These are phyloP conservation scores for Carassius auratus DNA, from an alignment of 2,113 vertebrate genomes.

Conservation along the genomic window DNA sequence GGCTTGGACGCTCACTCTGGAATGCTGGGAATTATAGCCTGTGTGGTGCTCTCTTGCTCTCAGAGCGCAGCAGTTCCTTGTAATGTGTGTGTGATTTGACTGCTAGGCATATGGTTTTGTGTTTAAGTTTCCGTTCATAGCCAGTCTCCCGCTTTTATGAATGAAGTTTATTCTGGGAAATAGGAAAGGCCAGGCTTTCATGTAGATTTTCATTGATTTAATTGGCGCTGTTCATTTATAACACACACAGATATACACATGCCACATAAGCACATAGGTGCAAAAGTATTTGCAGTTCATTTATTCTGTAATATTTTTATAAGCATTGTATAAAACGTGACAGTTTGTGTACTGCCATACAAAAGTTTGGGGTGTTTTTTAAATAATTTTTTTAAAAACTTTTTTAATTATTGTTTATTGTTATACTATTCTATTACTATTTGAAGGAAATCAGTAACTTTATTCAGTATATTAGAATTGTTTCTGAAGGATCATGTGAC, in stretches of 20 bases:
- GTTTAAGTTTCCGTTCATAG: slow-evolving; percentile 67
- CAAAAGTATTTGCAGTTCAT: not conserved
- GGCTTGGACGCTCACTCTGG: slow-evolving; percentile 75
- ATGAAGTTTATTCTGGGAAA: slow-evolving; percentile 67
- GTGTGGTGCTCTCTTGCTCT: slow-evolving; percentile 61
- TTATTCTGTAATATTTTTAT: not conserved
- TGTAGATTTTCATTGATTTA: slow-evolving; percentile 43
- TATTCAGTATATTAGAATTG: not conserved
- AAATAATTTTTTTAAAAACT: not conserved
- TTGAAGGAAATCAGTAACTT: not conserved
- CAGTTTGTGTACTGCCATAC: too few relatives aligned
- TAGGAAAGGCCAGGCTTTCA: slow-evolving; percentile 59
- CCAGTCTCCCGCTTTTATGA: slow-evolving; percentile 69
- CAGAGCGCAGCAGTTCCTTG: slow-evolving; percentile 47
- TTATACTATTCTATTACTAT: not conserved
- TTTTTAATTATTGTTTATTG: not conserved
- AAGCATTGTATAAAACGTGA: not conserved
- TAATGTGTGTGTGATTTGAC: slow-evolving; percentile 8
- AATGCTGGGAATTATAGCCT: slow-evolving; percentile 78
- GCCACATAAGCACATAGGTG: not conserved
- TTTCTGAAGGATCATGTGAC: too few relatives aligned
- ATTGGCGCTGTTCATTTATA: slow-evolving; percentile 38
- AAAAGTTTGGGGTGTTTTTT: too few relatives aligned
- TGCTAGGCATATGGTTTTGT: slow-evolving; percentile 71
- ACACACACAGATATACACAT: slow-evolving; percentile 23